Percentiles rank a stretch among this genome's conserved stretches.
phyloP scores from a whole-genome alignment of 1,140 invertebrate species.

The Hyphantria cunea region DNA sequence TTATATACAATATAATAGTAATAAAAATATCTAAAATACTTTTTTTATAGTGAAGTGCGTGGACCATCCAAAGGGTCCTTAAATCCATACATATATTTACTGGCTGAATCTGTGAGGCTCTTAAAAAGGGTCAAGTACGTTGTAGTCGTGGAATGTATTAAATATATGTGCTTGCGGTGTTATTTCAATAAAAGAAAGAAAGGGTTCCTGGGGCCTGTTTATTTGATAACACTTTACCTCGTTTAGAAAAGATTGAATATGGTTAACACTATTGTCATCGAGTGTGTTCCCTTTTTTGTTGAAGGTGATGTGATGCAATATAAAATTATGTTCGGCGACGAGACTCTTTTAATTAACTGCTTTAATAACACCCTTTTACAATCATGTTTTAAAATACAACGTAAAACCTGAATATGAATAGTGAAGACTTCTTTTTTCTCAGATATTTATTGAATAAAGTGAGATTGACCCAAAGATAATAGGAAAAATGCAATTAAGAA shows the following conservation, averaged over 20 bases:
- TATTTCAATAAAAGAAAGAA: not conserved
- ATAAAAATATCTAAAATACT: conserved; percentile 2
- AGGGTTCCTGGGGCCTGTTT: not conserved
- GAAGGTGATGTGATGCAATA: too few species aligned
- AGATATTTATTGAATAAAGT: too few species aligned
- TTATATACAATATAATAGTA: not conserved
- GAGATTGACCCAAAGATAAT: too few species aligned
- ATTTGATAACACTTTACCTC: too few species aligned
- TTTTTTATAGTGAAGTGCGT: conserved; percentile 1
- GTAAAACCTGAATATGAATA: too few species aligned
- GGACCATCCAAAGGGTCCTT: conserved; percentile 1
- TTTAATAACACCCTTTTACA: too few species aligned
- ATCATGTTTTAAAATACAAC: too few species aligned
- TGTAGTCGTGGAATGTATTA: not conserved
- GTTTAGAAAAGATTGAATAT: not conserved
- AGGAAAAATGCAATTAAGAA: too few species aligned
- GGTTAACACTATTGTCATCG: not conserved
- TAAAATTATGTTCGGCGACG: too few species aligned
- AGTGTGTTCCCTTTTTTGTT: not conserved
- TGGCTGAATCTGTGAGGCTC: conserved; percentile 1
- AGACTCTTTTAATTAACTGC: too few species aligned
- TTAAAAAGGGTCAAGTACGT: conserved; percentile 3
- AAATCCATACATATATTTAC: conserved; percentile 3
- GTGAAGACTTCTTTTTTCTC: too few species aligned
- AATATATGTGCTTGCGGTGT: not conserved